Evolutionary conservation across 2,113 vertebrate species (phyloP).

Genomic region (Pedionomus torquatus): DNA sequence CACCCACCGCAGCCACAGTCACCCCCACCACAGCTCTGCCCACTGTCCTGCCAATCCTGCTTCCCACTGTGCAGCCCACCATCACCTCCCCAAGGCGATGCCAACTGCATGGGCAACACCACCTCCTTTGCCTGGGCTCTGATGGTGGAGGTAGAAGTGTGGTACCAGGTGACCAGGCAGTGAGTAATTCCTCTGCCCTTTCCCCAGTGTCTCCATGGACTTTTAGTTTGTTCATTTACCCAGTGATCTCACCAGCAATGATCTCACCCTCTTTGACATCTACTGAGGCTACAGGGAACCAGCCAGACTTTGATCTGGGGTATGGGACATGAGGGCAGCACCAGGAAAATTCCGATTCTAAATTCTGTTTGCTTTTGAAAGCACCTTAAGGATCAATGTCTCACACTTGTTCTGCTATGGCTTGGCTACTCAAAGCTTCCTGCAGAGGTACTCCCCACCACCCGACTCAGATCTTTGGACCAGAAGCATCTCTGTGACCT

Average conservation of each 20-base stretch:
- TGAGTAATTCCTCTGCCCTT: neutral
- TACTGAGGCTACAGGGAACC: neutral
- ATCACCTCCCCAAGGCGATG: neutral
- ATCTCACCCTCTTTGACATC: neutral
- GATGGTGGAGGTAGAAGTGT: neutral
- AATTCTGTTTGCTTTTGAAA: neutral
- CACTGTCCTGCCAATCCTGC: neutral
- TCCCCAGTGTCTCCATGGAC: neutral
- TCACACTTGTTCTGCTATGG: neutral
- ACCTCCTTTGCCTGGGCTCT: neutral
- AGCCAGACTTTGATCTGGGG: neutral
- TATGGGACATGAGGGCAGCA: neutral
- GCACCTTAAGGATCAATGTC: neutral
- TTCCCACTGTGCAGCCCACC: neutral
- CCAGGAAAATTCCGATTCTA: neutral
- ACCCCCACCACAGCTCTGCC: neutral
- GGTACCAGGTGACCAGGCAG: neutral
- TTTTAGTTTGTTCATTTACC: neutral
- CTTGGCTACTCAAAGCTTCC: neutral
- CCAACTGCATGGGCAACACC: neutral
- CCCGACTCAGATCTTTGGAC: neutral
- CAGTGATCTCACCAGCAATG: neutral
- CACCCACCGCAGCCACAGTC: neutral
- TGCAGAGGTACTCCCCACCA: rapidly evolving
- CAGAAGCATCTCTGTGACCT: neutral